phyloP scores from a whole-genome alignment of 2,888 invertebrate genomes.

The Lapara coniferarum region DNA sequence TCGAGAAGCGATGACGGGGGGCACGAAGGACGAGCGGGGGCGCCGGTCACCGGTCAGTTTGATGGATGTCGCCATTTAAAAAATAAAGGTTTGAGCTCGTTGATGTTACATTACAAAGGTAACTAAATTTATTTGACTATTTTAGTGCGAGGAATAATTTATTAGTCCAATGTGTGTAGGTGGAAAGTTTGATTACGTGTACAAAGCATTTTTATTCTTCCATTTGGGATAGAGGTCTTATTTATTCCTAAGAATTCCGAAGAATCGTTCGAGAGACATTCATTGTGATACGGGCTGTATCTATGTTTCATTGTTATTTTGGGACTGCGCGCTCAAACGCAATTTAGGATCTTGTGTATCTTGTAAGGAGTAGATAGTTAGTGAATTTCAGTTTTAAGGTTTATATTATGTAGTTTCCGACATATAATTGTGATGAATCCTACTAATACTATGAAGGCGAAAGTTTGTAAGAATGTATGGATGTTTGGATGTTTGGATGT shows the following conservation, averaged over 20 bases:
- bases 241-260: slow-evolving; percentile 2
- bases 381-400: no score
- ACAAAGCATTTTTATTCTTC: slow-evolving; percentile 18
- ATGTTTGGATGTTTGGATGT: no score
- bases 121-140: slow-evolving; percentile 25
- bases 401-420: no score
- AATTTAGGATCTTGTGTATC: slow-evolving; percentile 4
- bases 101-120: slow-evolving; percentile 19
- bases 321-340: not conserved
- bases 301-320: slow-evolving; percentile 20
- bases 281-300: slow-evolving; percentile 3
- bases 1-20: slow-evolving; percentile 38
- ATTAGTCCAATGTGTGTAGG: slow-evolving; percentile 15
- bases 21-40: slow-evolving; percentile 30
- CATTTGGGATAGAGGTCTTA: not conserved
- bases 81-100: slow-evolving; percentile 15
- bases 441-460: no score
- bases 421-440: no score
- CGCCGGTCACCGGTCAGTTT: slow-evolving; percentile 32
- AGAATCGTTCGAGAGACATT: slow-evolving; percentile 7
- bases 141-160: slow-evolving; percentile 19
- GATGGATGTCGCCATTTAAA: slow-evolving; percentile 37
- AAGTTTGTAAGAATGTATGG: no score
- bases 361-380: not conserved
- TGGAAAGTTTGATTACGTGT: slow-evolving; percentile 20